Conservation (phyloP, 92 coral and sea anemone species). For the Epizoanthus illoricatus region DNA sequence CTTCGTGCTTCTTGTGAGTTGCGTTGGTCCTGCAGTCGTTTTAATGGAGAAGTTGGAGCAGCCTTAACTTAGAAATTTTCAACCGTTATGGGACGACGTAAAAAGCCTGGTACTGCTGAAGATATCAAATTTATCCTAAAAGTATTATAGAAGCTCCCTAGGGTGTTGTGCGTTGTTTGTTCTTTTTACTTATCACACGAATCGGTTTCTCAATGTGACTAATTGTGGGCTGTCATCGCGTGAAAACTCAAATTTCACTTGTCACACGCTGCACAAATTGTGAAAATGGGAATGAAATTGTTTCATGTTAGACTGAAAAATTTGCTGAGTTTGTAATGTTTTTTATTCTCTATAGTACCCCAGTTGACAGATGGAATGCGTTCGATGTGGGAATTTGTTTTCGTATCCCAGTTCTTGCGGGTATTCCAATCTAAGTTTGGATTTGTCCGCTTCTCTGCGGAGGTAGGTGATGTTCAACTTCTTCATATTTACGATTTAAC, state of each 20-base stretch:
- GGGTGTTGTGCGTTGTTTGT: constrained; percentile 55
- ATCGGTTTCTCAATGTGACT: constrained; percentile 81
- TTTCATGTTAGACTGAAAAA: constrained; percentile 21
- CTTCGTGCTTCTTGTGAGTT: constrained; percentile 13
- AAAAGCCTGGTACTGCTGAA: constrained; percentile 68
- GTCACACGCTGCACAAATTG: constrained; percentile 86
- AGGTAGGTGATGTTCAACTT: constrained; percentile 55
- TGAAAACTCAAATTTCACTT: constrained; percentile 91
- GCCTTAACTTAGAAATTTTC: constrained; percentile 61
- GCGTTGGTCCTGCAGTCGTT: constrained; percentile 60
- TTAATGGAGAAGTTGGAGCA: constrained; percentile 59
- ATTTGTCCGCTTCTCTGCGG: constrained; percentile 75
- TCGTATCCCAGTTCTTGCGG: constrained; percentile 96
- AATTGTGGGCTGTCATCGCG: constrained; percentile 98
- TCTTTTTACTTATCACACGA: constrained; percentile 75
- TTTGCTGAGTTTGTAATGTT: constrained; percentile 38
- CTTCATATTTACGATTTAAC: constrained; percentile 8
- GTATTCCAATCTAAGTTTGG: constrained; percentile 92
- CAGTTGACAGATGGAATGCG: constrained; percentile 84
- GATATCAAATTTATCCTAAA: constrained; percentile 21
- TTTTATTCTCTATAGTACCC: constrained; percentile 66
- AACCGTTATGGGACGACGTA: constrained; percentile 81
- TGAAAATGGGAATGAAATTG: constrained; percentile 45
- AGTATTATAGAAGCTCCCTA: constrained; percentile 35
- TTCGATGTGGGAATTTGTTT: constrained; percentile 97